phyloP scores from a whole-genome alignment of 2,113 vertebrate genomes.

The Lanius ludovicianus region DNA sequence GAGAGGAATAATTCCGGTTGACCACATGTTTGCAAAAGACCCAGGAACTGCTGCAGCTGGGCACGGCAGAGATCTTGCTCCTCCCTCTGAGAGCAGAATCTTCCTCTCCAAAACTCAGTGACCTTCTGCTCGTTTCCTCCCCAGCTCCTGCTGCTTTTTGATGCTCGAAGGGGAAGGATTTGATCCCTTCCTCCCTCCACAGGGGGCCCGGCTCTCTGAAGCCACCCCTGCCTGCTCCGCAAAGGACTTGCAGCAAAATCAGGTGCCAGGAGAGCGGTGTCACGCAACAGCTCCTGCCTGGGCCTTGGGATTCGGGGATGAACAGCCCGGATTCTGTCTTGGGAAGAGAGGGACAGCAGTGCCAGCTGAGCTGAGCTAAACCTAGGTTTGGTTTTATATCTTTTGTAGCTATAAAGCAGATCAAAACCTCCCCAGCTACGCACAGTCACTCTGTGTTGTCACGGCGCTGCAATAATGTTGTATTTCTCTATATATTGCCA shows the following conservation, averaged over 20 bases:
- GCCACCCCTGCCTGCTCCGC: not conserved
- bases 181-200: not conserved
- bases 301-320: accelerated
- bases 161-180: not conserved
- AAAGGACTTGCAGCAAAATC: not conserved
- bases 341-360: not conserved
- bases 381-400: not conserved
- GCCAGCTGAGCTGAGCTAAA: not conserved
- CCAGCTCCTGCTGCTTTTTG: not conserved
- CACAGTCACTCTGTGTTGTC: accelerated
- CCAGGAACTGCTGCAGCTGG: not conserved
- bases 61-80: not conserved
- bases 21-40: not conserved
- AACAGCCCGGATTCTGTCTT: not conserved
- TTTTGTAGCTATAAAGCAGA: not conserved
- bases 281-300: not conserved
- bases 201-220: not conserved
- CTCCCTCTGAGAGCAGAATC: not conserved
- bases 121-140: not conserved
- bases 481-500: accelerated
- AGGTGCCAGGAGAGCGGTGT: not conserved
- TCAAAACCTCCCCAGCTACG: accelerated
- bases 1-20: not conserved
- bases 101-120: not conserved
- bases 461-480: accelerated